A percentile compares a stretch with the other conserved stretches of the same genome.
These are phyloP conservation scores for Pteromalus puparum DNA, from an alignment of 1,140 invertebrate species.

Conservation along the genomic window DNA sequence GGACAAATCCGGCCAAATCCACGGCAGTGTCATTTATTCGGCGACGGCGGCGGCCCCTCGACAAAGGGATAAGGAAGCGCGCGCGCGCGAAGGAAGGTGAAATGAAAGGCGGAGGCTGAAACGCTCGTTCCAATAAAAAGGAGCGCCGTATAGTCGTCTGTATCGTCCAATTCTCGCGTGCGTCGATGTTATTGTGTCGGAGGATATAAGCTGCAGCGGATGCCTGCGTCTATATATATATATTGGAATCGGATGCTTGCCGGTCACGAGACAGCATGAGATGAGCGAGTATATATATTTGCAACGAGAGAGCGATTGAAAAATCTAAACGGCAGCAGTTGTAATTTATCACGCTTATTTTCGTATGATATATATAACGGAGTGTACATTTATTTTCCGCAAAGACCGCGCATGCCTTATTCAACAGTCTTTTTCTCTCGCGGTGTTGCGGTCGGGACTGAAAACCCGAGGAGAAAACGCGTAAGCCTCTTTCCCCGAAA, in stretches of 20 bases:
- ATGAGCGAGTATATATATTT: too few relatives aligned
- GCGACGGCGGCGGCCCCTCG: not conserved
- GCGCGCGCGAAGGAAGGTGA: not conserved
- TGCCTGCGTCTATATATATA: not conserved
- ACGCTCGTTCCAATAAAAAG: conserved; percentile 8
- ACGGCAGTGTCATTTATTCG: conserved; percentile 39
- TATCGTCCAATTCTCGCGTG: not conserved
- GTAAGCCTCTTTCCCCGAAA: not conserved
- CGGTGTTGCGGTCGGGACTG: too few relatives aligned
- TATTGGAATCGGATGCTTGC: not conserved
- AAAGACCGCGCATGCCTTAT: not conserved
- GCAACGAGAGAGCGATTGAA: not conserved
- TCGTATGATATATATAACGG: not conserved
- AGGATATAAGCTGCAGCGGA: not conserved
- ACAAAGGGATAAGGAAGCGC: conserved; percentile 1
- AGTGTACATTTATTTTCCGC: not conserved
- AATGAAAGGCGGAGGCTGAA: not conserved
- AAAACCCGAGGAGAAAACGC: not conserved
- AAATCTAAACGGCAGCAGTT: not conserved
- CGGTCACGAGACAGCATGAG: too few relatives aligned
- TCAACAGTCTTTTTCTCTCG: not conserved
- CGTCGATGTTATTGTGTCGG: not conserved
- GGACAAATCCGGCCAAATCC: conserved; percentile 42
- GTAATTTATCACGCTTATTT: not conserved
- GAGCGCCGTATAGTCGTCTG: not conserved